These are phyloP conservation scores for Zaprionus bogoriensis DNA, from an alignment of 2,888 invertebrate genomes.

Conservation along the genomic window DNA sequence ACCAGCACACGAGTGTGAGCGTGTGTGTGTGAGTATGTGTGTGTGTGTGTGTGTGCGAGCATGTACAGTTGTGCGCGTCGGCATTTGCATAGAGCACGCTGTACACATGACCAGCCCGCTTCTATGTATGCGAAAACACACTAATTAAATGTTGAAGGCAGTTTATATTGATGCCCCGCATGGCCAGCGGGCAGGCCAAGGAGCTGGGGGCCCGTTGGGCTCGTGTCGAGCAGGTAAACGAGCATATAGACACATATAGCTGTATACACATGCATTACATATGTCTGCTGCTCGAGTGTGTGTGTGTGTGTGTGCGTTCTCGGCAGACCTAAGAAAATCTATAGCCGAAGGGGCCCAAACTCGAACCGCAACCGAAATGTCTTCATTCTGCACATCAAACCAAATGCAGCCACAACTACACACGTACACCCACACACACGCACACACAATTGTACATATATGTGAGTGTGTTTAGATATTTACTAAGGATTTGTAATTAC, in stretches of 20 bases:
- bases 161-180: constrained; percentile 74
- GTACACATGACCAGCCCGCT: constrained; percentile 46
- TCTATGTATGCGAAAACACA: constrained; percentile 74
- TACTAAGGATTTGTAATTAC: constrained; percentile 72
- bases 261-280: constrained; percentile 39
- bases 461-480: constrained; percentile 20
- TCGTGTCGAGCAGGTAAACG: constrained; percentile 30
- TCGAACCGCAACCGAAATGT: constrained; percentile 69
- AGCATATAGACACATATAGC: constrained; percentile 41
- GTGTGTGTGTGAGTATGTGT: constrained; percentile 4
- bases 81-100: constrained; percentile 64
- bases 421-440: constrained; percentile 10
- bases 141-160: constrained; percentile 81
- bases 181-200: constrained; percentile 58
- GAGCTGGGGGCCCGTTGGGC: constrained; percentile 8
- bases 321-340: constrained; percentile 66
- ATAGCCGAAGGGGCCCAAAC: constrained; percentile 60
- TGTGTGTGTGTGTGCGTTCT: constrained; percentile 8
- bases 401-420: constrained; percentile 56
- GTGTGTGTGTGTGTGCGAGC: constrained; percentile 35
- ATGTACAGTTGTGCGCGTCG: constrained; percentile 70
- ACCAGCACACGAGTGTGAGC: constrained; percentile 29
- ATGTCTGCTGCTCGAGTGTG: constrained; percentile 16
- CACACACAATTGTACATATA: constrained; percentile 9
- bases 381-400: constrained; percentile 73